Evolutionary conservation across 2,113 vertebrate species (phyloP), one percentile per base, ranked within the genome.

Genomic region (Origma solitaria): DNA sequence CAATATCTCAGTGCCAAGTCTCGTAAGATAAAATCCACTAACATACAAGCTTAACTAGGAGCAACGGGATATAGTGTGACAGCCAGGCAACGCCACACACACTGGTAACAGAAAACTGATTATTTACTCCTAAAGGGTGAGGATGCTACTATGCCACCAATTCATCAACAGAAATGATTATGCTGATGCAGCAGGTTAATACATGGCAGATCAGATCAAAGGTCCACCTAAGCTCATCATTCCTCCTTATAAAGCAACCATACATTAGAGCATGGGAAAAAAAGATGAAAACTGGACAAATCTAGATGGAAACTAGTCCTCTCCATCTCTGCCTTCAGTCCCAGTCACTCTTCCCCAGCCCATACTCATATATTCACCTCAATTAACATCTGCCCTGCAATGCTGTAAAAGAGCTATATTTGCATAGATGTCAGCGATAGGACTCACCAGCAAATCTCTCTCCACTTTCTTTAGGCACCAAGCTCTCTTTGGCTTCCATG

Each of bases 61-160:
- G 13, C 42, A 79, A 24, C 0, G 0, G 61, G 20, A 33, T 62
- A 27, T 5, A 21, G 47, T 42, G 35, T 58, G 49, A 69, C 80
- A 93, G 37, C 28, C 82, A 75, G 42, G 47, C 51, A 86, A 3
- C 28, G 40, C 31, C 71, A 86, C 3, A 3, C 56, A 73, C 66
- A 42, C 2, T 1, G 30, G 35, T 51, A 90, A 79, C 9, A 82
- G 33, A 62, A 90, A 85, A 90, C 2, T 0, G 0, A 61, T 49
- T 61, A 49, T 61, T 65, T 86, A 11, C 17, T 51, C 76, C 76
- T 84, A 49, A 78, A 81, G 31, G 27, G 71, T 35, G 35, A 60
- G 8, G 19, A 51, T 66, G 57, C 28, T 64, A 10, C 37, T n/a
- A 42, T 37, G 25, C 21, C 76, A 75, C 53, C 9, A 65, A 35